Conservation (phyloP, 1,140 invertebrate species). For the Aphaenogaster floridana region DNA sequence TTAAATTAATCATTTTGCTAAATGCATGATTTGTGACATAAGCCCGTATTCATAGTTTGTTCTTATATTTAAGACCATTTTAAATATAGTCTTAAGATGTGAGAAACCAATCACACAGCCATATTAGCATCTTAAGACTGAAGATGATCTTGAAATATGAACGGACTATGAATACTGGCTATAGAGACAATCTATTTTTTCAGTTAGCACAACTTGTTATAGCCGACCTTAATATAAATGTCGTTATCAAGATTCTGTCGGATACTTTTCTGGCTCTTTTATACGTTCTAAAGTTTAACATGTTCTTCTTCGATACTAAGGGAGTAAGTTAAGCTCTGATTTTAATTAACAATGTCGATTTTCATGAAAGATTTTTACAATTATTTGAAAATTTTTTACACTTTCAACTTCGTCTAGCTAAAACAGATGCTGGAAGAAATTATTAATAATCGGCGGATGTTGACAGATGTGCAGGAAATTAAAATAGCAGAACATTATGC, state of each 20-base stretch:
- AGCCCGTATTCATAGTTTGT: too few relatives aligned
- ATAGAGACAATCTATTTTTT: neutral
- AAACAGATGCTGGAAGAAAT: neutral
- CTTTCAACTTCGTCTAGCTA: neutral
- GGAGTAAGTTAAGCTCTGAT: neutral
- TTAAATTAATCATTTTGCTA: too few relatives aligned
- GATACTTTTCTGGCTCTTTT: neutral
- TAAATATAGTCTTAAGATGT: too few relatives aligned
- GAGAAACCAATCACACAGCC: too few relatives aligned
- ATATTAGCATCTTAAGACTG: too few relatives aligned
- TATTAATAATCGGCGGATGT: neutral
- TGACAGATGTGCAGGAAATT: slow-evolving; percentile 22
- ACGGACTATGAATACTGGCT: too few relatives aligned
- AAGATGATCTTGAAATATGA: too few relatives aligned
- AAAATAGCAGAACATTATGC: slow-evolving; percentile 14
- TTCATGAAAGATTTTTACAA: neutral
- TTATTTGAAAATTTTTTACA: neutral
- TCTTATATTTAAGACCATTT: too few relatives aligned
- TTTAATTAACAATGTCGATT: neutral
- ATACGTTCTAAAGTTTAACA: neutral
- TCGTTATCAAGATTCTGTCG: neutral
- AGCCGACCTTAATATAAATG: neutral
- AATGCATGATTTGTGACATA: too few relatives aligned
- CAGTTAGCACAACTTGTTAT: neutral
- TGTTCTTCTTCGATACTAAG: neutral